A percentile compares a stretch with the other conserved stretches of the same genome.
These are phyloP conservation scores for Listronotus oregonensis DNA, from an alignment of 1,140 invertebrate species.

Conservation along the genomic window DNA sequence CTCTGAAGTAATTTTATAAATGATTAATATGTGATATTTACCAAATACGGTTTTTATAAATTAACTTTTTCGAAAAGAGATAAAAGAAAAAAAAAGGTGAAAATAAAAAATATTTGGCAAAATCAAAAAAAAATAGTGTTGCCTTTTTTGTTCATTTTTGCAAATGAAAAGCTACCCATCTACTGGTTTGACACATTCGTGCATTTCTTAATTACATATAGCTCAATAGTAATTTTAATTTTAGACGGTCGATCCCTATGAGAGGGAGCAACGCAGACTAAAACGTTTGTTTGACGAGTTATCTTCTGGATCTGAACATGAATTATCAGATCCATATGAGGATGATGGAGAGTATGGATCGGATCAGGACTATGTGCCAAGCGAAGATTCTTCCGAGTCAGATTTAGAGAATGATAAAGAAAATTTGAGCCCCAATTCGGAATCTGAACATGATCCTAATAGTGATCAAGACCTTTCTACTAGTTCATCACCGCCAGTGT, in stretches of 20 bases:
- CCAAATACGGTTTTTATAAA: no score
- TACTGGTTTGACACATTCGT: not conserved
- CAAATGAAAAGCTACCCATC: no score
- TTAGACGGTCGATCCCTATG: no score
- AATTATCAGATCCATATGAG: constrained; percentile 11
- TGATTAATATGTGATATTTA: no score
- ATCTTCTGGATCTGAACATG: constrained; percentile 9
- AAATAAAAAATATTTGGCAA: no score
- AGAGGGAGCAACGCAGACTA: not conserved
- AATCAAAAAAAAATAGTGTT: no score
- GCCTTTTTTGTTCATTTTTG: no score
- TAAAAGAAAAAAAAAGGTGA: no score
- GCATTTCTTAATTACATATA: constrained; percentile 19
- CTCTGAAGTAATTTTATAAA: no score
- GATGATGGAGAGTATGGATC: constrained; percentile 19
- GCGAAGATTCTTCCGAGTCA: constrained; percentile 15
- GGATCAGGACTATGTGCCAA: constrained; percentile 14
- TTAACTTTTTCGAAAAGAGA: no score
- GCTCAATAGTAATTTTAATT: constrained; percentile 3
- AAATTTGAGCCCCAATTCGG: constrained; percentile 11
- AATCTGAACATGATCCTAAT: constrained; percentile 6
- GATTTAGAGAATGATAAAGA: constrained; percentile 2
- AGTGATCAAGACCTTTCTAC: constrained; percentile 10
- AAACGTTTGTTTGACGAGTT: constrained; percentile 16
- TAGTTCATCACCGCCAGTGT: constrained; percentile 5